Evolutionary conservation across 1,140 invertebrate genomes (phyloP), one percentile per base, ranked within the genome.

Genomic region (Neotoxoptera formosana): DNA sequence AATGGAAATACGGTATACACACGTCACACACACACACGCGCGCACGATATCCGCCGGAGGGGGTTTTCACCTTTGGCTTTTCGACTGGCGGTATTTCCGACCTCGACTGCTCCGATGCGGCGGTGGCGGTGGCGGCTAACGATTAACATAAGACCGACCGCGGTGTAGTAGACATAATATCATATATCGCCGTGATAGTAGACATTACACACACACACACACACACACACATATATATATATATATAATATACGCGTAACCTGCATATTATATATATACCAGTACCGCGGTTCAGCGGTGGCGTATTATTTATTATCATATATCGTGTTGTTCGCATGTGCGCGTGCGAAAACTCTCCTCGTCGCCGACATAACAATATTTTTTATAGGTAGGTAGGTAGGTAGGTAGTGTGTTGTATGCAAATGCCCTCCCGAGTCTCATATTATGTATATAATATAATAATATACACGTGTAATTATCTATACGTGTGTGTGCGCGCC

Each of bases 1-100:
- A 91, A 91, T 91, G 90, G 90, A 51, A 76, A 84, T 76, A 91
- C n/a, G n/a, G 30, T 48, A 86, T n/a, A 47, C 11, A 86, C 17
- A 34, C 83, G 83, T 25, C 7, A 87, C 36, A 30, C 36, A 21
- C n/a, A 36, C 21, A 34, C 23, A 11, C 30, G 6, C 84, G 14
- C 34, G 11, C 84, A 17, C 47, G 84, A 36, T 25, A 41, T 41
- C 51, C 89, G 89, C 36, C 90, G 67, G 36, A 76, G 51, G 87
- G 48, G 48, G 90, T 41, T 81, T 53, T 91, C 90, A 91, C 90
- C 90, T 91, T 91, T 91, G 90, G 60, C 90, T 91, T 91, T 83
- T 47, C 45, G 60, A 83, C 67, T 91, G 21, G 36, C 45, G 87
- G 41, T 91, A 91, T 76, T 76, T 91, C 83, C 51, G 81, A 91